Conservation (phyloP, 2,888 invertebrate genomes). For the Mesorhabditis belari region DNA sequence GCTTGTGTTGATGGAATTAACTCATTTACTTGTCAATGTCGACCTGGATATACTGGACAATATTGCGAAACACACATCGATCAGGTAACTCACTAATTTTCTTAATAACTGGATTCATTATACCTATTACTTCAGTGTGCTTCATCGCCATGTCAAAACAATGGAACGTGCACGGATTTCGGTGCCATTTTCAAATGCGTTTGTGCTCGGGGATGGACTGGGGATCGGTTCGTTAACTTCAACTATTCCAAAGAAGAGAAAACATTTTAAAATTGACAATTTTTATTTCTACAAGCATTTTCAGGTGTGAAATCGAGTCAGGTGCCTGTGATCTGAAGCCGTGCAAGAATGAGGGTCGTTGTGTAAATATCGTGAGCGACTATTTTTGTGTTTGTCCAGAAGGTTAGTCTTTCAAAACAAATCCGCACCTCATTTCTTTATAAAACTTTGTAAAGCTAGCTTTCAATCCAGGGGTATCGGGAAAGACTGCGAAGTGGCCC, state of each 20-base stretch:
- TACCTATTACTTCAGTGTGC: constrained; percentile 62
- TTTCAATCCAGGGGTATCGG: constrained; percentile 73
- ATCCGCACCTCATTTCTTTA: background rate
- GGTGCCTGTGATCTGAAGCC: constrained; percentile 78
- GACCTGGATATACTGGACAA: constrained; percentile 77
- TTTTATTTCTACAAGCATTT: background rate
- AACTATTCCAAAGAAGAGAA: no score
- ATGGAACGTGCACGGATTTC: constrained; percentile 54
- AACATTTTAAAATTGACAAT: no score
- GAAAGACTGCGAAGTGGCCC: constrained; percentile 90
- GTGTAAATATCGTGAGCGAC: constrained; percentile 79
- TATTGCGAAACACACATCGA: constrained; percentile 67
- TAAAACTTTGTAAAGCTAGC: constrained; percentile 2
- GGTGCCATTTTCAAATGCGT: constrained; percentile 82
- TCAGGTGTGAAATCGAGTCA: constrained; percentile 73
- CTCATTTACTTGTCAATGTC: constrained; percentile 72
- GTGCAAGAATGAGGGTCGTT: constrained; percentile 88
- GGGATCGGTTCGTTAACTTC: constrained; percentile 22
- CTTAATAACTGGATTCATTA: constrained; percentile 14
- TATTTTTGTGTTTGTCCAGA: constrained; percentile 70
- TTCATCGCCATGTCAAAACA: constrained; percentile 79
- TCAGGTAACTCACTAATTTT: constrained; percentile 30
- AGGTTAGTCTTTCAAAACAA: constrained; percentile 67
- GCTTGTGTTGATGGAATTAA: constrained; percentile 72
- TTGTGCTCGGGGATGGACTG: constrained; percentile 60